Evolutionary conservation across 1,140 invertebrate species (phyloP).

Genomic region (Papilio xuthus): DNA sequence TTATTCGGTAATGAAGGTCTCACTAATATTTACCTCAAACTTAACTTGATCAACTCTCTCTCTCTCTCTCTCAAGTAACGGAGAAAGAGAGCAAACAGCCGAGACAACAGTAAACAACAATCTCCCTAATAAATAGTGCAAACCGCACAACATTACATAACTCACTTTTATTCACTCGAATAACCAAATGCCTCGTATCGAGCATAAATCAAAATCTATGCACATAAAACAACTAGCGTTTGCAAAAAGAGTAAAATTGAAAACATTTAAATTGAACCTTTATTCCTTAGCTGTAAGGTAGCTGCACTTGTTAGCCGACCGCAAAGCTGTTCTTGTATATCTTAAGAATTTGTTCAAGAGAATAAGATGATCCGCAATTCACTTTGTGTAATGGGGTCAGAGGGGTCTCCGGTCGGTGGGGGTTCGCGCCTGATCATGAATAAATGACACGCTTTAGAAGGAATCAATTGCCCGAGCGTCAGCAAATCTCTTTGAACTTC

Average conservation of each 20-base stretch:
- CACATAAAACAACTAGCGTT: constrained; percentile 14
- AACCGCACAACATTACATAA: constrained; percentile 22
- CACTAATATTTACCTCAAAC: neutral
- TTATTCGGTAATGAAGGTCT: neutral
- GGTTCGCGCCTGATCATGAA: constrained; percentile 7
- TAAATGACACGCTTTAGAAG: constrained; percentile 14
- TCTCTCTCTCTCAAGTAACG: too few species aligned
- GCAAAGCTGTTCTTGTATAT: neutral
- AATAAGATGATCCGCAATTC: constrained; percentile 27
- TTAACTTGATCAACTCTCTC: neutral
- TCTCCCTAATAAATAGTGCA: constrained; percentile 1
- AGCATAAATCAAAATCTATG: constrained; percentile 25
- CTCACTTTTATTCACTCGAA: constrained; percentile 20
- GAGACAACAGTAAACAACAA: constrained; percentile 13
- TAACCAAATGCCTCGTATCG: constrained; percentile 24
- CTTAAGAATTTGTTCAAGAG: constrained; percentile 28
- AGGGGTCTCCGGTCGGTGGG: neutral
- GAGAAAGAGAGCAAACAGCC: constrained; percentile 6
- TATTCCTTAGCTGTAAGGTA: neutral
- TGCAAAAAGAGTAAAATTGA: neutral
- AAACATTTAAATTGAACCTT: neutral
- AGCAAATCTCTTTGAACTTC: constrained; percentile 20
- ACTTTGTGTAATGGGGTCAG: constrained; percentile 16
- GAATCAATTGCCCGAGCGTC: constrained; percentile 12
- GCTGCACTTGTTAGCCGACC: neutral